Percentiles rank a stretch among this genome's conserved stretches.
Evolutionary conservation across 2,113 vertebrate genomes (phyloP).

Genomic region (Poecile atricapillus): DNA sequence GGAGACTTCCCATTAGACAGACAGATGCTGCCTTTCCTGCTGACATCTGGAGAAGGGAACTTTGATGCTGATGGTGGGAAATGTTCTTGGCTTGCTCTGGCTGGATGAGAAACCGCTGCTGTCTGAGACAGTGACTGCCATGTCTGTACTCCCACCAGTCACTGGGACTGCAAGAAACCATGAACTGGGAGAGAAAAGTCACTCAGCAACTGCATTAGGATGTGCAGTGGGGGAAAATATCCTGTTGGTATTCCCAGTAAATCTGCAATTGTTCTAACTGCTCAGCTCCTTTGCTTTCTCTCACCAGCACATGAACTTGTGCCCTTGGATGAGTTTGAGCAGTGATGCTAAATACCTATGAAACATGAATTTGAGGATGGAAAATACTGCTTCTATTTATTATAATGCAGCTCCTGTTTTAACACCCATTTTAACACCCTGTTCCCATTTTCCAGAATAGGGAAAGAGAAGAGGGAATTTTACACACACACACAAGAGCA

Average conservation of each 20-base stretch:
- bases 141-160: neutral
- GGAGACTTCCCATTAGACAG: neutral
- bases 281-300: neutral
- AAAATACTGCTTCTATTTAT: neutral
- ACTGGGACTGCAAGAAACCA: neutral
- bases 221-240: neutral
- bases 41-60: neutral
- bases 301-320: neutral
- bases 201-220: neutral
- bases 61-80: slow-evolving; percentile 47
- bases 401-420: neutral
- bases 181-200: neutral
- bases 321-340: neutral
- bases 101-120: slow-evolving; percentile 2
- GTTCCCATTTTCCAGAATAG: neutral
- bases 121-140: neutral
- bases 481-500: rapidly evolving
- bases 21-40: slow-evolving; percentile 24
- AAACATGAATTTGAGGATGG: neutral
- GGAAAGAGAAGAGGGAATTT: neutral
- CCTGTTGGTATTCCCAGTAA: rapidly evolving
- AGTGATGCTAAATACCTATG: neutral
- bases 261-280: neutral
- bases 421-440: neutral
- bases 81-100: slow-evolving; percentile 36